Base-by-base conservation (phyloP, 2,113 vertebrate species). In the Ammodytes dubius region DNA sequence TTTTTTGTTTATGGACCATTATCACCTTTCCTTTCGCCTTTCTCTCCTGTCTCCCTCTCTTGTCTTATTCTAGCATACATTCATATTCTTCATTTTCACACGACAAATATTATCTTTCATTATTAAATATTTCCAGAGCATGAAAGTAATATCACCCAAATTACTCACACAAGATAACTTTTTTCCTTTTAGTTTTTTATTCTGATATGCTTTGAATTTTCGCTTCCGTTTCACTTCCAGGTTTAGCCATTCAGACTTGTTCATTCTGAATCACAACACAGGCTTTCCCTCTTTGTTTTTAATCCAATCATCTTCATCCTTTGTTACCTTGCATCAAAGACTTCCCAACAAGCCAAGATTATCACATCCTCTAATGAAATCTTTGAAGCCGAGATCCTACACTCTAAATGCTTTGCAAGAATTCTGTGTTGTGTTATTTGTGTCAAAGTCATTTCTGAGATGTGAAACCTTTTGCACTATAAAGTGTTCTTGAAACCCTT, bases 1-100 rank as follows among this genome's bases (percentile, higher is more conserved):
- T 81, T 77, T 27, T 79, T 77, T 66, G 58, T 84, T 70, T 69
- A 57, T 73, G 7, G 9, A 12, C 40, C 64, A 19, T 80, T 53
- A 52, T 86, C 19, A 17, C 27, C 47, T 53, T 37, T 61, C 39
- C 47, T 69, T 58, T 76, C 19, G 40, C 27, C 45, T 37, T 57
- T 67, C 42, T 57, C 58, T 19, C 10, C 35, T 17, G 15, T 56
- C 43, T 58, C 10, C 58, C n/a, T 61, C 17, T 35, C 8, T 12
- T 58, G 39, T 68, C 15, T 59, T 45, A 70, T 61, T 39, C 40
- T 49, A 40, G 77, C 75, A 74, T 56, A 2, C 7, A 64, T 71
- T 59, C 35, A 61, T 40, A 17, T 66, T 53, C 46, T 50, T 17
- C n/a, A 37, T 63, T n/a, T 45, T 11, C 27, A 40, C 12, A 42